Evolutionary conservation across 2,797 vertebrate genomes (phyloP).

Genomic region (Melanotaenia nigrans): DNA sequence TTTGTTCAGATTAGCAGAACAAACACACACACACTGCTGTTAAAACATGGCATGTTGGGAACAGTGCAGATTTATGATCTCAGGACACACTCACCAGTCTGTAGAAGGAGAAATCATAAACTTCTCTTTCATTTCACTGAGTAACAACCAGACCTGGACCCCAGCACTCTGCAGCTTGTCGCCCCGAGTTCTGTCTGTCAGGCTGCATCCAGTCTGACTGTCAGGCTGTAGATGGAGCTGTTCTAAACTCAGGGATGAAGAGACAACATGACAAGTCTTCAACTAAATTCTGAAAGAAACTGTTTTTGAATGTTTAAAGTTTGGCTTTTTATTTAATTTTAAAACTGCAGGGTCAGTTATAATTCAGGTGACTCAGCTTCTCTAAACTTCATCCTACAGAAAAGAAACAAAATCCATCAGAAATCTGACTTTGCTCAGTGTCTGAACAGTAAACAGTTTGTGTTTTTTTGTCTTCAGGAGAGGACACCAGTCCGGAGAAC

Average conservation of each 20-base stretch:
- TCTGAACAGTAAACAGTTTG: background rate
- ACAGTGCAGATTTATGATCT: background rate
- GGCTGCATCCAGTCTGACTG: background rate
- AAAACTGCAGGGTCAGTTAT: too few relatives aligned
- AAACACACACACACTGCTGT: background rate
- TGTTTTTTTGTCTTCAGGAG: slow-evolving; percentile 78
- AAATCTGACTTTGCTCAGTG: background rate
- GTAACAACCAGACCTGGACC: background rate
- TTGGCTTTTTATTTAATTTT: too few relatives aligned
- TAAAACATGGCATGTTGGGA: background rate
- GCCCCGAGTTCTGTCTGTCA: slow-evolving; percentile 5
- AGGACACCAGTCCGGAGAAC: slow-evolving; percentile 91
- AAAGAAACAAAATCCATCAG: background rate
- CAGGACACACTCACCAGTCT: too few relatives aligned
- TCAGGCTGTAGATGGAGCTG: too few relatives aligned
- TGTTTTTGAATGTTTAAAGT: too few relatives aligned
- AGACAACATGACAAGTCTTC: too few relatives aligned
- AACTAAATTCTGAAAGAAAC: too few relatives aligned
- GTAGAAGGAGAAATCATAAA: background rate
- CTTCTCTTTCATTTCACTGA: background rate
- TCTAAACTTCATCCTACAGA: too few relatives aligned
- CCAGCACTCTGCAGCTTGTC: too few relatives aligned
- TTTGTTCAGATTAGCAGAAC: slow-evolving; percentile 33
- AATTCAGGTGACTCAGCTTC: too few relatives aligned
- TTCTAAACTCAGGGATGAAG: too few relatives aligned